Evolutionary conservation across 2,888 invertebrate species (phyloP), one percentile per base, ranked within the genome.

Genomic region (Tenthredo scrophulariae): DNA sequence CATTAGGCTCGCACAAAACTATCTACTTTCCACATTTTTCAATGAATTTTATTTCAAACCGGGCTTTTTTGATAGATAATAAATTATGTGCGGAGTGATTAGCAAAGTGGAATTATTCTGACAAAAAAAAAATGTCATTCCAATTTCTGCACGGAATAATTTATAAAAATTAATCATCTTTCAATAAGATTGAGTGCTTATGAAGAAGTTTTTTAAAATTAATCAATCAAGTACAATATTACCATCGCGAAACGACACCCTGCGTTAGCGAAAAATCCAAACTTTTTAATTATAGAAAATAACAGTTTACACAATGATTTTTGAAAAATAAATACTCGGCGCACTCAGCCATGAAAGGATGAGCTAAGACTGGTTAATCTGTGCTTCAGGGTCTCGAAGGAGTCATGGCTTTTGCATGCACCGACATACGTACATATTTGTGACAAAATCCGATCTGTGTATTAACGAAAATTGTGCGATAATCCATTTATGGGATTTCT

Each of bases 401-500:
- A 50, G n/a, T 13, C 4, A 13, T 13, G 15, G 46, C 15, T 46
- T 15, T 13, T 70, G 33, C 70, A 26, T 70, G 18, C 33, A n/a
- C 2, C 2, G 37, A 29, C 26, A 15, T n/a, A 18, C 33, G 26
- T 29, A 13, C 15, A 26, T 40, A 74, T n/a, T 37, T 22, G 29
- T 50, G 26, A 6, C 15, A 29, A 50, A 50, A 33, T 77, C 46
- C 50, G 65, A 18, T 58, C 46, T 43, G n/a, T 80, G 40, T 37
- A 83, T 85, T 65, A 54, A 65, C 43, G 83, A 83, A 84, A 85
- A 83, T 85, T 54, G 83, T 79, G 43, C 37, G 83, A 77, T 77
- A 77, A 77, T 54, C 77, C 77, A 50, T 77, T 77, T 77, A 54
- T 54, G 6, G 77, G 46, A 50, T 77, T 67, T 33, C 33, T 33